phyloP scores from a whole-genome alignment of 2,888 invertebrate genomes.

The Plemyria rubiginata region DNA sequence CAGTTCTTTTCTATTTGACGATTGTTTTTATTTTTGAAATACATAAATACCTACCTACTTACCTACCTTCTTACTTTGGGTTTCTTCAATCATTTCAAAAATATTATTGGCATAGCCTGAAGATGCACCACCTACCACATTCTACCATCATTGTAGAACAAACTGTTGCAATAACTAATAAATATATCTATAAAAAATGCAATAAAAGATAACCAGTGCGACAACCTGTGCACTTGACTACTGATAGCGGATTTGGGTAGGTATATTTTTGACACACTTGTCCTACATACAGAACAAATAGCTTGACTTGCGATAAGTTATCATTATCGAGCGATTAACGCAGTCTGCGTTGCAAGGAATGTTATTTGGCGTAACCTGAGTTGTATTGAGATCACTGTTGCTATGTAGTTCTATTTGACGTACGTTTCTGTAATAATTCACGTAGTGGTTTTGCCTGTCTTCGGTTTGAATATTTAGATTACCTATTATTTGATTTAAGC shows the following conservation, averaged over 20 bases:
- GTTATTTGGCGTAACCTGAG: constrained; percentile 6
- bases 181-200: constrained; percentile 47
- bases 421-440: no score
- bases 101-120: not conserved
- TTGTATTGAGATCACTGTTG: constrained; percentile 1
- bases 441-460: no score
- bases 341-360: constrained; percentile 42
- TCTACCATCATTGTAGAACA: constrained; percentile 10
- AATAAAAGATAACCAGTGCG: constrained; percentile 68
- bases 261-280: constrained; percentile 45
- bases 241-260: constrained; percentile 37
- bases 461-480: no score
- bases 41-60: no score
- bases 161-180: constrained; percentile 16
- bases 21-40: no score
- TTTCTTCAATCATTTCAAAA: no score
- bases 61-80: no score
- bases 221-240: constrained; percentile 59
- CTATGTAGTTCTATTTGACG: not conserved
- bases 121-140: no score
- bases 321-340: constrained; percentile 53
- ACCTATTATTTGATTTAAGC: no score
- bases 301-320: constrained; percentile 68
- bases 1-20: no score
- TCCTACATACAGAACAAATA: constrained; percentile 67